phyloP scores from a whole-genome alignment of 2,797 vertebrate species.

The Danio tinwini region DNA sequence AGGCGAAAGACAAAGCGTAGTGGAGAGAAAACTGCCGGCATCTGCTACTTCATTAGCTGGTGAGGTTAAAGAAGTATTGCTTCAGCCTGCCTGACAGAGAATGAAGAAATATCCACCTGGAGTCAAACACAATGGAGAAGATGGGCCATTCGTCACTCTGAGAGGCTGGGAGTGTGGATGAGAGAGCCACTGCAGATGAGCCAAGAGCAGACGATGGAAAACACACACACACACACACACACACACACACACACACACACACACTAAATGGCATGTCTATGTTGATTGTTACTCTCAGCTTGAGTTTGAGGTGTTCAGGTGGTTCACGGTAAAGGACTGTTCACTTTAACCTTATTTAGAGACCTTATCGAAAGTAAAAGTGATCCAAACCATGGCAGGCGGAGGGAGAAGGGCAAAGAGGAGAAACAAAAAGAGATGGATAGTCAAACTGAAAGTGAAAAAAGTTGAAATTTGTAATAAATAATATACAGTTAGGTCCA shows the following conservation, averaged over 20 bases:
- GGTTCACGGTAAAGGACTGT: slow-evolving; percentile 12
- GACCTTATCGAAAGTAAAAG: neutral
- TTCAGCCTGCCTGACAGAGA: slow-evolving; percentile 65
- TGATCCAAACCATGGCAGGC: slow-evolving; percentile 10
- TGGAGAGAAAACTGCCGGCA: slow-evolving; percentile 53
- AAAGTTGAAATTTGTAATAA: too few species aligned
- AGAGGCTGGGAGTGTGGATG: slow-evolving; percentile 39
- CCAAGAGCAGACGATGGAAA: slow-evolving; percentile 44
- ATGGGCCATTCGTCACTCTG: slow-evolving; percentile 64
- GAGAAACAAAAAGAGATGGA: neutral
- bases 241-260: slow-evolving; percentile 5
- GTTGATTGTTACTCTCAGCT: slow-evolving; percentile 25
- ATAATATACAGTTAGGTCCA: too few species aligned
- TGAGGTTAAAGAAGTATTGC: slow-evolving; percentile 63
- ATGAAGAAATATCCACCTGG: slow-evolving; percentile 68
- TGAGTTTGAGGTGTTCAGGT: slow-evolving; percentile 13
- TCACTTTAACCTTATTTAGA: slow-evolving; percentile 33
- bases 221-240: slow-evolving; percentile 16
- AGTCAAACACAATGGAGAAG: slow-evolving; percentile 62
- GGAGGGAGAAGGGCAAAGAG: neutral
- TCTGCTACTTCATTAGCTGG: slow-evolving; percentile 68
- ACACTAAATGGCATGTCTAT: slow-evolving; percentile 21
- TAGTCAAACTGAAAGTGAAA: neutral
- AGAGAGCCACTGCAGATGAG: slow-evolving; percentile 42
- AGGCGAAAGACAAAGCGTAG: slow-evolving; percentile 20